These are phyloP conservation scores for Drosophila arawakana DNA, from an alignment of 1,140 invertebrate genomes.

Conservation along the genomic window DNA sequence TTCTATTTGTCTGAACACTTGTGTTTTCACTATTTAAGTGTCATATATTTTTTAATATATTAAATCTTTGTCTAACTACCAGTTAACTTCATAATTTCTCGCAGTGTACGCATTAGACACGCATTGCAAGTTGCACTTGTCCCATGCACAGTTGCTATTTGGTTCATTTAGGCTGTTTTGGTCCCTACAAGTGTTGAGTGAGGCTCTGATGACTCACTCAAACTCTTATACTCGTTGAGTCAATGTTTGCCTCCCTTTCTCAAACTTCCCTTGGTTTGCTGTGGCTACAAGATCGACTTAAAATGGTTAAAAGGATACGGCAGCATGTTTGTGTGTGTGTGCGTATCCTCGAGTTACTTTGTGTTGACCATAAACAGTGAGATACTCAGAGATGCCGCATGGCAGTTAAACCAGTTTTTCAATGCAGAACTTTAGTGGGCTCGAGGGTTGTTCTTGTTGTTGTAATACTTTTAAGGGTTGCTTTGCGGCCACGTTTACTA, in stretches of 20 bases:
- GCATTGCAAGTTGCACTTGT: no score
- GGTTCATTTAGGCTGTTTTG: background rate
- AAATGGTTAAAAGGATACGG: background rate
- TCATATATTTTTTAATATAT: no score
- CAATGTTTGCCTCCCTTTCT: background rate
- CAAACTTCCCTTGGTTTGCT: background rate
- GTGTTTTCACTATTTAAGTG: no score
- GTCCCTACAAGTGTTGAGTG: constrained; percentile 9
- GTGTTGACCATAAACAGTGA: background rate
- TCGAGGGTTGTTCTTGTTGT: constrained; percentile 19
- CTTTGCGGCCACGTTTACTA: constrained; percentile 22
- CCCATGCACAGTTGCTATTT: no score
- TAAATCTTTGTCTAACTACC: no score
- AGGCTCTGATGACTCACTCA: constrained; percentile 30
- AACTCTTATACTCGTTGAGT: constrained; percentile 11
- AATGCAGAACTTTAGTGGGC: constrained; percentile 35
- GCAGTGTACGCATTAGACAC: no score
- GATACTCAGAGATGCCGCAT: constrained; percentile 9
- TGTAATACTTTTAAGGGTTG: constrained; percentile 19
- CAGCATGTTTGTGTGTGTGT: constrained; percentile 4
- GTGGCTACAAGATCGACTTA: constrained; percentile 15
- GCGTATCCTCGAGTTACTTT: constrained; percentile 8
- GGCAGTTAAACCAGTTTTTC: constrained; percentile 31
- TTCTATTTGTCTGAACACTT: no score
- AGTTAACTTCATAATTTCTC: no score